Conservation (phyloP, 2,113 vertebrate species). For the Alouatta palliata region DNA sequence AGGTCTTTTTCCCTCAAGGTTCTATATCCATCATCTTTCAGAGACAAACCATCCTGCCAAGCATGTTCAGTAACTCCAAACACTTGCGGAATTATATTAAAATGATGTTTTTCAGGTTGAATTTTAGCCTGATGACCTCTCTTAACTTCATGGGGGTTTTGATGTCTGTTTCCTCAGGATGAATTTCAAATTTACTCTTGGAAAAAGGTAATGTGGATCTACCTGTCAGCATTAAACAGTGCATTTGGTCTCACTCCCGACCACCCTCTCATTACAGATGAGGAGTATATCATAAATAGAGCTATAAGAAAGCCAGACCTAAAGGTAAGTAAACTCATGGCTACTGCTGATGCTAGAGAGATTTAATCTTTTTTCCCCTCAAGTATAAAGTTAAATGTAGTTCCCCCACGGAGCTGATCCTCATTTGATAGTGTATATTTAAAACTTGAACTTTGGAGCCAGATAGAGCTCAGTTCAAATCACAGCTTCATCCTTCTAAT, state of each 20-base stretch:
- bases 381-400: background rate
- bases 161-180: constrained; percentile 80
- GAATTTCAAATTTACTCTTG: constrained; percentile 83
- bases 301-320: constrained; percentile 82
- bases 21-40: background rate
- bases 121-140: constrained; percentile 28
- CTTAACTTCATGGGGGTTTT: constrained; percentile 26
- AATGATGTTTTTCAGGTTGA: constrained; percentile 5
- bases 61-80: background rate
- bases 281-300: constrained; percentile 82
- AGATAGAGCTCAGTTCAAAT: background rate
- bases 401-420: background rate
- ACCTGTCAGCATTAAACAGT: constrained; percentile 72
- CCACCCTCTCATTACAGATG: constrained; percentile 67
- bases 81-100: background rate
- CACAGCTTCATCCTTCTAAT: background rate
- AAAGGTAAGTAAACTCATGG: constrained; percentile 77
- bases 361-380: background rate
- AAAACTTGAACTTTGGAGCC: background rate
- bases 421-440: background rate
- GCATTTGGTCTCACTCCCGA: constrained; percentile 22
- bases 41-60: background rate
- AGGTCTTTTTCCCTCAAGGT: background rate
- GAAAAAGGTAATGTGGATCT: constrained; percentile 83
- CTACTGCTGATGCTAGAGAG: background rate